phyloP scores from a whole-genome alignment of 2,888 invertebrate species.

The Drosophila flavopinicola region DNA sequence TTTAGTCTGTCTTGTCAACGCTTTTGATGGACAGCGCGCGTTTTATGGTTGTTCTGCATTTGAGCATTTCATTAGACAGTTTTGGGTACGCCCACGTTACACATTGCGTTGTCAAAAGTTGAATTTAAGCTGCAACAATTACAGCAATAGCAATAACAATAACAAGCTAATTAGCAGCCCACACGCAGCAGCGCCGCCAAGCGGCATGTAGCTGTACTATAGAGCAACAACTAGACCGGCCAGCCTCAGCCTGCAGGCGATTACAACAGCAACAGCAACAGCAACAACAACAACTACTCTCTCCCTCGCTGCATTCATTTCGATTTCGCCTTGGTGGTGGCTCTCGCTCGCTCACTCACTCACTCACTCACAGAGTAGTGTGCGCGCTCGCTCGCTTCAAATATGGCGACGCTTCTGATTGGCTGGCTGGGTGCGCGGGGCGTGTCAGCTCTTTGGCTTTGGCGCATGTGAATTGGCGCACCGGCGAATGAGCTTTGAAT shows the following conservation, averaged over 20 bases:
- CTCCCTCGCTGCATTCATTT: slow-evolving; percentile 57
- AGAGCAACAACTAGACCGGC: slow-evolving; percentile 33
- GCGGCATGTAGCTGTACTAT: slow-evolving; percentile 62
- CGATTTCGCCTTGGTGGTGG: slow-evolving; percentile 53
- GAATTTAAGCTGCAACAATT: slow-evolving; percentile 14
- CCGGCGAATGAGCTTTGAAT: slow-evolving; percentile 42
- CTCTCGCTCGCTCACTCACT: slow-evolving; percentile 11
- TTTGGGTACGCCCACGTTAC: slow-evolving; percentile 44
- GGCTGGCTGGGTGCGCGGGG: slow-evolving; percentile 45
- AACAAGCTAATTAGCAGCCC: slow-evolving; percentile 52
- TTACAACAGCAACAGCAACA: slow-evolving; percentile 26
- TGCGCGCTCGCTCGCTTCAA: slow-evolving; percentile 66
- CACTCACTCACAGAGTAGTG: slow-evolving; percentile 9
- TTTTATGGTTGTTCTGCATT: slow-evolving; percentile 42
- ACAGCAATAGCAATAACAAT: slow-evolving; percentile 4
- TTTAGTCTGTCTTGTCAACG: slow-evolving; percentile 52
- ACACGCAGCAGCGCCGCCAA: slow-evolving; percentile 53
- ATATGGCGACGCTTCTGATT: slow-evolving; percentile 70
- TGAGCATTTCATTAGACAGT: slow-evolving; percentile 62
- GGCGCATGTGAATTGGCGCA: slow-evolving; percentile 43
- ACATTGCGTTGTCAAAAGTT: slow-evolving; percentile 22
- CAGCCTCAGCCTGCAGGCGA: slow-evolving; percentile 44
- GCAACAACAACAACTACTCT: slow-evolving; percentile 19
- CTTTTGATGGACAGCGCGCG: slow-evolving; percentile 65
- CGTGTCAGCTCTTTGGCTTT: slow-evolving; percentile 15